Evolutionary conservation across 92 coral and sea anemone genomes (phyloP), one percentile per base, ranked within the genome.

Genomic region (Zoanthus solanderi): DNA sequence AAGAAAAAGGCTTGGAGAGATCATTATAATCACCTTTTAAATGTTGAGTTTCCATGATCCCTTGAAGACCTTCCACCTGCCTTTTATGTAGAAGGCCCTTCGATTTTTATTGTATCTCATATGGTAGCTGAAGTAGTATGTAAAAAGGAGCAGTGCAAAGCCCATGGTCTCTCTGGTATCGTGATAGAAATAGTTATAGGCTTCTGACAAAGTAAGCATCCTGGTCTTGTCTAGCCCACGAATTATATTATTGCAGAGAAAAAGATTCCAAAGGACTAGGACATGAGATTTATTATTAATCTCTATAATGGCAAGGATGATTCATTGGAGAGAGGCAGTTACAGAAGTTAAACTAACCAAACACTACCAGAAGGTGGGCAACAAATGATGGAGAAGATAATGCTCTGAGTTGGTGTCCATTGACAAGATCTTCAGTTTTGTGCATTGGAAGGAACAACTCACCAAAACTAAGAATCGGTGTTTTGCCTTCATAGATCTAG

Each of bases 41-140:
- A 89, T 57, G 83, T 57, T 53, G 91, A 89, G 65, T 89, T 89
- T 75, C 74, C 78, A 8, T 89, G 89, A 88, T 71, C 68, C 23
- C 58, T 6, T 87, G 67, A 87, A 42, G 84, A 67, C 75, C 66
- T 76, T 7, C 18, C 90, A 30, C 75, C 77, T 78, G 90, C 76
- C 6, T 42, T 57, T 31, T 87, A 61, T 54, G 77, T 87, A 0
- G 78, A 0, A 14, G 90, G 90, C 15, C 90, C 90, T 32, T 69
- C 90, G 58, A 37, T 69, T 16, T 45, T 46, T 76, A 47, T 87
- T 63, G 60, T 86, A 45, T 30, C 86, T 47, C 68, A 76, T 6
- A 87, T 87, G 87, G 77, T 87, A 44, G 86, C 65, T 16, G 23
- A 44, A 23, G 90, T 74, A 6, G 18, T 78, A 18, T 8, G 31